Base-by-base conservation (phyloP, 2,113 vertebrate species). In the Egretta garzetta region DNA sequence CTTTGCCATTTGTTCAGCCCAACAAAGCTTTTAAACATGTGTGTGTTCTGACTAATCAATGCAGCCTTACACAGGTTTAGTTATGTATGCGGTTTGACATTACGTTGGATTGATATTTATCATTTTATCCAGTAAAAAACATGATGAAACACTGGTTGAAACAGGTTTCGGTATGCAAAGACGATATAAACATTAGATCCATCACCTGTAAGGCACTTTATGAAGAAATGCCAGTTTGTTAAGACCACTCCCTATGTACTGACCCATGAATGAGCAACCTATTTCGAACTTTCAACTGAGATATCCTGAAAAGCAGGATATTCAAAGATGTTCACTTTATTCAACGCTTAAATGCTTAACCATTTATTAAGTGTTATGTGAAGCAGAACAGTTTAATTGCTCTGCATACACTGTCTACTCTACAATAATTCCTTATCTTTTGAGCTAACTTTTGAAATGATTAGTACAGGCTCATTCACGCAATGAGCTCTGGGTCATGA, bases 331-430 rank as follows among this genome's bases (percentile, higher is more conserved):
- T 86, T 88, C 41, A 56, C 43, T 87, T 91, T 64, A 52, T 68
- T 85, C 39, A 60, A 0, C 41, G 39, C 39, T 92, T 92, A 88
- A 94, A 92, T 93, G 88, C 62, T 95, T 94, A 84, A 92, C 45
- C 37, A 91, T 95, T 96, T 96, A 75, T 86, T 91, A 88, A 90
- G 72, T 32, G 52, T 72, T 90, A 79, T 37, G 47, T 91, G 91
- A 96, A 96, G 96, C 95, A 96, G 93, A 96, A 91, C 60, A 24
- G 30, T 96, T 94, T 96, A 94, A 95, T 97, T 96, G 87, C 77
- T 90, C 70, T 93, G 73, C 52, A 50, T 55, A 22, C 30, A 59
- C 59, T 45, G 59, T 68, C 91, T 74, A 24, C 24, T 82, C 28
- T 59, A 67, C 6, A 58, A 52, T 91, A 95, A 93, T 87, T 90